phyloP scores from a whole-genome alignment of 2,113 vertebrate genomes.

The Nycticebus coucang region DNA sequence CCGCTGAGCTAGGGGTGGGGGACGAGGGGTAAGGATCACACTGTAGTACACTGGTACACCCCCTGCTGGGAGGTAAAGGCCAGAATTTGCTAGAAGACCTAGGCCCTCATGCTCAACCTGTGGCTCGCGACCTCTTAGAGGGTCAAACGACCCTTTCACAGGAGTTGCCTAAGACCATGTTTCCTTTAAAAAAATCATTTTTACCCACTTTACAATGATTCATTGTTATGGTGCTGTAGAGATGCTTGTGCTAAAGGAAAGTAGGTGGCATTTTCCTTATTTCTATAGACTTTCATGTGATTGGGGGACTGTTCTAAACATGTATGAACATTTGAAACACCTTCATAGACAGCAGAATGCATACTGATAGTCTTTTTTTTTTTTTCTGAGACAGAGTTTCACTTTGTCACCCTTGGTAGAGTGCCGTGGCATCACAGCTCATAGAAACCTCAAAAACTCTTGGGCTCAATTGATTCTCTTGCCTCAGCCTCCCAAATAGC shows the following conservation, averaged over 20 bases:
- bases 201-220: constrained; percentile 50
- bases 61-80: no score
- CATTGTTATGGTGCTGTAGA: constrained; percentile 37
- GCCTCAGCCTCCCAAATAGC: no score
- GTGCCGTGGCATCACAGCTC: no score
- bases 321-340: background rate
- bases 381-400: no score
- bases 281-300: constrained; percentile 28
- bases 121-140: no score
- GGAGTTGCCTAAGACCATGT: background rate
- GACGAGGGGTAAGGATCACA: no score
- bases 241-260: constrained; percentile 54
- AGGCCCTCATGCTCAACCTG: background rate
- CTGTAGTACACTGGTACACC: no score
- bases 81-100: constrained; percentile 17
- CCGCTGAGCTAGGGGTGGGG: no score
- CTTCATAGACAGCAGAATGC: constrained; percentile 1
- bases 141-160: no score
- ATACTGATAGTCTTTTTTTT: constrained; percentile 1
- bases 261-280: constrained; percentile 42
- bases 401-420: no score
- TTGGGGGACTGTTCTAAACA: constrained; percentile 24
- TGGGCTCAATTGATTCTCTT: no score
- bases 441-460: no score
- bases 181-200: constrained; percentile 51